Base-by-base conservation (phyloP, 2,113 vertebrate species). In the Triplophysa siluroides region DNA sequence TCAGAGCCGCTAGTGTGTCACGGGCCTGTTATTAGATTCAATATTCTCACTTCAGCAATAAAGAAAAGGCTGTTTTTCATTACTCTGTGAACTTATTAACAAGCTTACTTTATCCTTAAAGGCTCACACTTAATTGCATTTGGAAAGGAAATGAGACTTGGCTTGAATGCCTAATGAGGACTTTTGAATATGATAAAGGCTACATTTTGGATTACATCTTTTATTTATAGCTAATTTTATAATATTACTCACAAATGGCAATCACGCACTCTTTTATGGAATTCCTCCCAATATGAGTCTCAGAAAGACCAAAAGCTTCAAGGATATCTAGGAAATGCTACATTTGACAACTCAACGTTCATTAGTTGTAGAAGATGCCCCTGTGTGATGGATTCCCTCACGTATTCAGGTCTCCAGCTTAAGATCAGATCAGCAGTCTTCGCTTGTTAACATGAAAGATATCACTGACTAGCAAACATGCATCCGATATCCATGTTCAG, bases 111-210 rank as follows among this genome's bases (percentile, higher is more conserved):
- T 89, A 91, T 92, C 90, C 91, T 88, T 88, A 89, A 85, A 90
- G 89, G 91, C 89, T 90, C 88, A 88, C 47, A 84, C 88, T 90
- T 92, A 92, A 93, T 93, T 92, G 88, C 86, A 83, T 91, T 89
- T 87, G 83, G 81, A 83, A 26, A 54, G 75, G 72, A 81, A 66
- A 24, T 60, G 2, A 61, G 61, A 72, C 58, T 76, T 82, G 65
- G 82, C 83, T 73, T 71, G 88, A 92, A 92, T 89, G 86, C 83
- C 82, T 87, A 87, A 91, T 79, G 72, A 84, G 85, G 79, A 83
- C 52, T 78, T 91, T 89, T 90, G 78, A 90, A 90, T 91, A 89
- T 89, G 85, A 90, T 83, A 72, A 87, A 88, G 89, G 78, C 88
- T 90, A 81, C 88, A 83, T 90, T 92, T 92, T 87, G 60, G 78